Evolutionary conservation across 92 coral and sea anemone species (phyloP), one percentile per base, ranked within the genome.

Genomic region (Actinernus sp.): DNA sequence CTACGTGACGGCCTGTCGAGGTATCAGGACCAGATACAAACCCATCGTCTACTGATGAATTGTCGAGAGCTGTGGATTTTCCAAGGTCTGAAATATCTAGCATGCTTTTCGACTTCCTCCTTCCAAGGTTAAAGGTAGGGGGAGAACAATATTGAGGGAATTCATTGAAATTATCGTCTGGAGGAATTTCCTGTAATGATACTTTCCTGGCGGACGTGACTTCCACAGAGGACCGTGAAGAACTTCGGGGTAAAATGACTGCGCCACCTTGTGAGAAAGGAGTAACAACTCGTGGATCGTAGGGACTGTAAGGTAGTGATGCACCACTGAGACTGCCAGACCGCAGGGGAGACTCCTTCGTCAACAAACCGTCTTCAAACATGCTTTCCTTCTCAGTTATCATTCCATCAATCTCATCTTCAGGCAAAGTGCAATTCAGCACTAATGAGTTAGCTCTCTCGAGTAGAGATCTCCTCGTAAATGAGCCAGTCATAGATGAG

Each of bases 231-330:
- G 52, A 9, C 2, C 39, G 32, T 12, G 22, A 31, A 20, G 72
- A 52, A 16, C 79, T 87, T 29, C 52, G 36, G 17, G 97, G 97
- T 28, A 82, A 73, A 19, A 86, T 67, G 32, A 83, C 83, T 26
- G 58, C 64, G 38, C 61, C 75, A 14, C 68, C 71, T 9, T 74
- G 81, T 55, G 51, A 47, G 69, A 48, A 61, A 20, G 89, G 92
- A 25, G 88, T 67, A 14, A 91, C 91, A 13, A 95, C 70, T 14
- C 95, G 88, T 1, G 97, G 94, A 32, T 95, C 99, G 41, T 73
- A 84, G 2, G 89, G 76, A 51, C 97, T 90, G 90, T 71, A 92
- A 11, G 97, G 93, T 20, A 83, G 51, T 18, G 97, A 70, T 2
- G 97, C 92, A 3, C 97, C 95, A 19, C 90, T 87, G 2, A 71